Conservation (phyloP, 2,113 vertebrate genomes). For the Urocynchramus pylzowi region DNA sequence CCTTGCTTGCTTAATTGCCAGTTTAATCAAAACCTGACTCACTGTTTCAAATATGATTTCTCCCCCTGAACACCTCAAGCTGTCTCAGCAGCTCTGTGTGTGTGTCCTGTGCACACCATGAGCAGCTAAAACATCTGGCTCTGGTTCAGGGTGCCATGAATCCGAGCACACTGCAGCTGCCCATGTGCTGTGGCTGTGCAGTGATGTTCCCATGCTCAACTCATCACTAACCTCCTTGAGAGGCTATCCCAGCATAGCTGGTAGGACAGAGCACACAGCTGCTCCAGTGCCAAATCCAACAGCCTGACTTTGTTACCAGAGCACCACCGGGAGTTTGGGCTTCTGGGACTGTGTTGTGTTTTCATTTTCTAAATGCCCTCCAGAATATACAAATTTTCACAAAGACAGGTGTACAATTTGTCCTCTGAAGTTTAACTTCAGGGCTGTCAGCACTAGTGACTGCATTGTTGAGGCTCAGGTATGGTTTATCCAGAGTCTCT, state of each 20-base stretch:
- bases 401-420: not conserved
- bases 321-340: accelerated
- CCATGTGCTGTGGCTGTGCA: not conserved
- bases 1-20: slow-evolving; percentile 13
- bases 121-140: not conserved
- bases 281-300: not conserved
- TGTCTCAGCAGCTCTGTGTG: not conserved
- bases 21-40: slow-evolving; percentile 3
- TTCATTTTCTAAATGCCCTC: not conserved
- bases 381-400: not conserved
- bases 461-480: not conserved
- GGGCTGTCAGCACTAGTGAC: not conserved
- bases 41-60: not conserved
- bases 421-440: not conserved
- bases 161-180: not conserved
- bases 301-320: not conserved
- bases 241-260: not conserved
- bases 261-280: not conserved
- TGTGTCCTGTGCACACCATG: not conserved
- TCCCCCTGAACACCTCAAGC: not conserved
- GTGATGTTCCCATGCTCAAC: accelerated
- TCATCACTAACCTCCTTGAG: not conserved
- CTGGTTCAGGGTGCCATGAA: not conserved
- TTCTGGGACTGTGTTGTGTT: not conserved
- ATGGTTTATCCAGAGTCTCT: not conserved